Evolutionary conservation across 1,140 invertebrate species (phyloP).

Genomic region (Campoletis sonorensis): DNA sequence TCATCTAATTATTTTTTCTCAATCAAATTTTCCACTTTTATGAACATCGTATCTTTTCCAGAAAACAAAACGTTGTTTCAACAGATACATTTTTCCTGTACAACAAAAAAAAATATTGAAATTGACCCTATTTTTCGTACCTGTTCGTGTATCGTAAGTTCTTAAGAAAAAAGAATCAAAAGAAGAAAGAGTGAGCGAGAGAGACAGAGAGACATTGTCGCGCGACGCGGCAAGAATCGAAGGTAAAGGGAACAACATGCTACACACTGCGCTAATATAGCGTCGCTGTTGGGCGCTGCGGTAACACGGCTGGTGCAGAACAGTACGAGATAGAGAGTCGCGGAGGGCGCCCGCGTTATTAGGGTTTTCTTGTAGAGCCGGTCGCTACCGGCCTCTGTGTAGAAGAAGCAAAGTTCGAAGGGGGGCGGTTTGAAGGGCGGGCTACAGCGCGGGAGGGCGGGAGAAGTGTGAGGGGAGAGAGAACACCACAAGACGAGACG

Average conservation of each 20-base stretch:
- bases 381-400: neutral
- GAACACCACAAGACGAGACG: conserved; percentile 39
- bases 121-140: no score
- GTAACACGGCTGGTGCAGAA: conserved; percentile 21
- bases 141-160: no score
- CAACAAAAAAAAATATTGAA: no score
- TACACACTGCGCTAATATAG: conserved; percentile 19
- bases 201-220: neutral
- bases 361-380: neutral
- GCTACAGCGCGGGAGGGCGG: neutral
- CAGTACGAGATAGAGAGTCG: conserved; percentile 5
- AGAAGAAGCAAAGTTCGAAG: neutral
- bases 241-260: conserved; percentile 24
- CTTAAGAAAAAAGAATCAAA: no score
- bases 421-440: no score
- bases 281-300: conserved; percentile 27
- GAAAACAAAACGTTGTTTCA: no score
- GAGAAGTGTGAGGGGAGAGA: no score
- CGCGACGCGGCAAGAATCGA: conserved; percentile 1
- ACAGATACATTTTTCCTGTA: no score
- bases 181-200: no score
- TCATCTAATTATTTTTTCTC: no score
- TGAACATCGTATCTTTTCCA: no score
- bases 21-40: no score
- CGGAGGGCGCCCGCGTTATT: neutral